Conservation (phyloP, 37 sponge, comb jelly and placozoan species). For the Lycopodina hypogea region DNA sequence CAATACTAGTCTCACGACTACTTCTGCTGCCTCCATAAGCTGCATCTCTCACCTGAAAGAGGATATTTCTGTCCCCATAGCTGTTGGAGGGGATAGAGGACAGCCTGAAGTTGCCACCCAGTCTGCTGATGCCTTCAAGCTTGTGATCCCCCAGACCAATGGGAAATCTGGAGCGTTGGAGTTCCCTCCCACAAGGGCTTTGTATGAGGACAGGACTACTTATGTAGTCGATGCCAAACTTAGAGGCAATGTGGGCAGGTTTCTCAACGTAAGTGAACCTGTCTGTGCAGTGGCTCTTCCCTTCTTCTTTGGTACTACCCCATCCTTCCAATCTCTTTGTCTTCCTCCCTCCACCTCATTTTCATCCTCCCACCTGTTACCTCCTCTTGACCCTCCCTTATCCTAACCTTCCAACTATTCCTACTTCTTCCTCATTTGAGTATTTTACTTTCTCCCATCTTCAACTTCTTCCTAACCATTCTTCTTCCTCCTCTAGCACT, state of each 20-base stretch:
- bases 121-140: too few species aligned
- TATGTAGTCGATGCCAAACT: conserved; percentile 82
- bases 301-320: too few species aligned
- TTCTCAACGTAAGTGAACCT: conserved; percentile 69
- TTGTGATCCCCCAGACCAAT: too few species aligned
- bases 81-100: too few species aligned
- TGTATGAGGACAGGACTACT: conserved; percentile 41
- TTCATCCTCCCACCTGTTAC: not conserved
- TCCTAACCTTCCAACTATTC: too few species aligned
- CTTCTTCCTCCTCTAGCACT: conserved; percentile 60
- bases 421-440: not conserved
- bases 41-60: too few species aligned
- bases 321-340: not conserved
- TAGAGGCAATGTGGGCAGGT: conserved; percentile 83
- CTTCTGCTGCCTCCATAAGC: too few species aligned
- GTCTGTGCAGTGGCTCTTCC: not conserved
- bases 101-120: too few species aligned
- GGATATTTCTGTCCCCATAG: too few species aligned
- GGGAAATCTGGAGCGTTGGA: too few species aligned
- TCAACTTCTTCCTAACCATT: not conserved
- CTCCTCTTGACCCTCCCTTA: not conserved
- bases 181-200: conserved; percentile 13
- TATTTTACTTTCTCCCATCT: not conserved
- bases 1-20: too few species aligned
- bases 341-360: not conserved